Percentiles rank a stretch among this genome's conserved stretches.
These are phyloP conservation scores for Microchrysa polita DNA, from an alignment of 2,888 invertebrate species.

Conservation along the genomic window DNA sequence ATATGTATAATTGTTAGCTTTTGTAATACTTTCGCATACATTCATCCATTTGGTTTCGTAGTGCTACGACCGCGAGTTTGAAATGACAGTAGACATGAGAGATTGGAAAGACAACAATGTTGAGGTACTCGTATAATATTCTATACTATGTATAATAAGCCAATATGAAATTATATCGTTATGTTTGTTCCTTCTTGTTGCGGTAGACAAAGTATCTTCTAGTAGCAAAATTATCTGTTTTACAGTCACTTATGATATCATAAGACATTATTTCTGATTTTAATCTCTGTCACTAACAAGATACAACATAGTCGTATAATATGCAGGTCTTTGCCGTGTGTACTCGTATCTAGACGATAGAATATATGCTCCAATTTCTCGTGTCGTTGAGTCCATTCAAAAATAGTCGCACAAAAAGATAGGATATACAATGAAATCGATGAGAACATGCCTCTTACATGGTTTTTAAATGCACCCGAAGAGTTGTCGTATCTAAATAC, in stretches of 20 bases:
- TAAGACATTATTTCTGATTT: constrained; percentile 32
- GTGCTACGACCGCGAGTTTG: no score
- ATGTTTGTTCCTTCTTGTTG: not conserved
- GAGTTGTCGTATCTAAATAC: not conserved
- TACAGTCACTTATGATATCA: constrained; percentile 24
- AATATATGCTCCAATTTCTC: constrained; percentile 35
- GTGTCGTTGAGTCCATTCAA: constrained; percentile 11
- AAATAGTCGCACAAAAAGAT: not conserved
- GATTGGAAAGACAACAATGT: no score
- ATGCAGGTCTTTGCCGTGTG: constrained; percentile 12
- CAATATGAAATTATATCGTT: constrained; percentile 1
- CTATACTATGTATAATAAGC: not conserved
- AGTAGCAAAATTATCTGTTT: constrained; percentile 1
- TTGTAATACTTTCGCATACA: no score
- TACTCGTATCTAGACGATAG: constrained; percentile 26
- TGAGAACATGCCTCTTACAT: not conserved
- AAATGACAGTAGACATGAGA: no score
- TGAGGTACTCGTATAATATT: not conserved
- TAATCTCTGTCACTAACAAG: constrained; percentile 41
- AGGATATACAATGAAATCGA: not conserved
- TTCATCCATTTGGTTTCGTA: no score
- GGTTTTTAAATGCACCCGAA: not conserved
- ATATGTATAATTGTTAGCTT: no score
- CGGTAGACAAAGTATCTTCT: constrained; percentile 3
- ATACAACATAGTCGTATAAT: constrained; percentile 37